Conservation (phyloP, 1,140 invertebrate species). For the Solenopsis fugax region DNA sequence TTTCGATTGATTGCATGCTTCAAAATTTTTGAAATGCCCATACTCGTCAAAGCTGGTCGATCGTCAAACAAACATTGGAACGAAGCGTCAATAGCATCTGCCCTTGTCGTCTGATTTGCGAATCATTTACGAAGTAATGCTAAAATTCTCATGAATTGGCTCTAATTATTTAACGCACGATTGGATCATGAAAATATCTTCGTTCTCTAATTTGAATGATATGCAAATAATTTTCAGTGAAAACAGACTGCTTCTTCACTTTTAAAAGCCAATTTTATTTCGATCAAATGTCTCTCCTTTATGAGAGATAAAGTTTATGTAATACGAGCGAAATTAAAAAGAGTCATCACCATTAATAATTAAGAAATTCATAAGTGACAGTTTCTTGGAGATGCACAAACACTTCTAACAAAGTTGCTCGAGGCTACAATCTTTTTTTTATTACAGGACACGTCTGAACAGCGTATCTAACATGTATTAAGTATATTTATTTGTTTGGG, state of each 20-base stretch:
- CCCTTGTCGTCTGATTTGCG: constrained; percentile 77
- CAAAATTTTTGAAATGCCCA: constrained; percentile 75
- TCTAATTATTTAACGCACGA: constrained; percentile 79
- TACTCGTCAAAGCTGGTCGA: constrained; percentile 74
- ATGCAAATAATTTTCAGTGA: neutral
- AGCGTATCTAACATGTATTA: constrained; percentile 67
- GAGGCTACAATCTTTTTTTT: constrained; percentile 34
- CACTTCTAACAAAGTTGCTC: constrained; percentile 41
- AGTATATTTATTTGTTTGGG: constrained; percentile 63
- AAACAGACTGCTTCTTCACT: neutral
- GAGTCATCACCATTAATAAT: constrained; percentile 65
- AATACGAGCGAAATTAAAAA: constrained; percentile 20
- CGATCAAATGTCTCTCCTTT: neutral
- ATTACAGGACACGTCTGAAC: constrained; percentile 56
- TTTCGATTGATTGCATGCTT: constrained; percentile 70
- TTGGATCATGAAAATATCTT: constrained; percentile 63
- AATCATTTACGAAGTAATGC: constrained; percentile 77
- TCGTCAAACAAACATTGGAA: constrained; percentile 76
- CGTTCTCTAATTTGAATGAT: constrained; percentile 17
- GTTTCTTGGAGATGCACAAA: neutral
- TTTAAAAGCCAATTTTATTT: neutral
- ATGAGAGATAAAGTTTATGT: neutral
- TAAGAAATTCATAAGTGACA: constrained; percentile 71
- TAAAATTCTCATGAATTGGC: constrained; percentile 81
- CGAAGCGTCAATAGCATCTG: constrained; percentile 77